These are phyloP conservation scores for Dascillus cervinus DNA, from an alignment of 2,888 invertebrate species.

Conservation along the genomic window DNA sequence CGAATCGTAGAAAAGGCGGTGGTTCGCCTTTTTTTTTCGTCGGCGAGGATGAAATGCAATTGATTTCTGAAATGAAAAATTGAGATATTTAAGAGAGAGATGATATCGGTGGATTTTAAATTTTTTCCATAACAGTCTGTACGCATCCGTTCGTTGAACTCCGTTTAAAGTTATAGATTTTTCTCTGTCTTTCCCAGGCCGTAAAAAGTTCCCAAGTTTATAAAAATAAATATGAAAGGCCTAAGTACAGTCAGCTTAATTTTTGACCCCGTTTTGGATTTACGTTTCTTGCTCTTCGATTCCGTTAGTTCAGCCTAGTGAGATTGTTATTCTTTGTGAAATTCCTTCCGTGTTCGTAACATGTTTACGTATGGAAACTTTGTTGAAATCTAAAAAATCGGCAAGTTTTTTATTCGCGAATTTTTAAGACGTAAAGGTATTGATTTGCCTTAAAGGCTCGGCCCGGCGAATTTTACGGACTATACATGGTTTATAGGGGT, in stretches of 20 bases:
- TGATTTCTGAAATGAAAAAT: no score
- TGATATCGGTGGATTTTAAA: no score
- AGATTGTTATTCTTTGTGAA: constrained; percentile 23
- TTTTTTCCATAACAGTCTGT: no score
- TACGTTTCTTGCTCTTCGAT: constrained; percentile 33
- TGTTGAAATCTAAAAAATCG: constrained; percentile 22
- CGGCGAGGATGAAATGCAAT: no score
- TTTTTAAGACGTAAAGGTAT: constrained; percentile 43
- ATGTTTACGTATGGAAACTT: constrained; percentile 19
- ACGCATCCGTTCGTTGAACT: no score
- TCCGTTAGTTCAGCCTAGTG: constrained; percentile 38
- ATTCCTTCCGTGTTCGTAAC: constrained; percentile 15
- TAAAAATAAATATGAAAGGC: constrained; percentile 44
- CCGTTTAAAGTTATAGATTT: no score
- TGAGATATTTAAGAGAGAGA: no score
- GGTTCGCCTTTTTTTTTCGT: no score
- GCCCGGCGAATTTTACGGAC: constrained; percentile 42
- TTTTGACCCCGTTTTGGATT: constrained; percentile 43
- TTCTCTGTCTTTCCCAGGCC: constrained; percentile 39
- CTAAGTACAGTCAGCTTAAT: constrained; percentile 36
- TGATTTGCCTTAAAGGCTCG: constrained; percentile 45
- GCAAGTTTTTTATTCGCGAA: constrained; percentile 33
- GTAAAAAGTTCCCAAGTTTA: constrained; percentile 40
- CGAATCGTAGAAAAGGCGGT: no score
- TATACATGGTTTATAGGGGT: constrained; percentile 45